Percentiles rank a stretch among this genome's conserved stretches.
Conservation (phyloP, 2,797 vertebrate genomes). For the Psittacula echo region DNA sequence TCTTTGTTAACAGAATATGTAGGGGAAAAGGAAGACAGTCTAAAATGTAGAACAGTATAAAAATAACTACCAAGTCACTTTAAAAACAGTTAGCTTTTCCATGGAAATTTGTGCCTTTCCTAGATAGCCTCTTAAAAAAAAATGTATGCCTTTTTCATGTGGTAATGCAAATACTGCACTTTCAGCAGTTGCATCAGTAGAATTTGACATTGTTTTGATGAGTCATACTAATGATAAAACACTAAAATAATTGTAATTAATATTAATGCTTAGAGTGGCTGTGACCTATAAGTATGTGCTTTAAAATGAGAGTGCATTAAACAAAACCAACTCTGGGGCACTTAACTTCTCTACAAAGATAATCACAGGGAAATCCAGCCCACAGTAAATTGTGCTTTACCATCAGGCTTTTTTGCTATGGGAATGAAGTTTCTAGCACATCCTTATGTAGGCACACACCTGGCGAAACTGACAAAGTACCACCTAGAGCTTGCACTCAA, state of each 20-base stretch:
- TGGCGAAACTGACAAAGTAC: not conserved
- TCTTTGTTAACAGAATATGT: not conserved
- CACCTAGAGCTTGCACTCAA: not conserved
- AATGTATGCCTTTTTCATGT: not conserved
- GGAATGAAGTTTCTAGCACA: not conserved
- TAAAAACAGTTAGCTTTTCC: not conserved
- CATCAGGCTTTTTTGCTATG: not conserved
- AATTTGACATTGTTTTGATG: not conserved
- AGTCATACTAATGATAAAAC: not conserved
- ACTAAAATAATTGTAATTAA: not conserved
- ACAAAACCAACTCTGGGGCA: not conserved
- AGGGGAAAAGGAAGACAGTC: not conserved
- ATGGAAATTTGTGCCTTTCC: not conserved
- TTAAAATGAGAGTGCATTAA: not conserved
- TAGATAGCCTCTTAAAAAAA: not conserved
- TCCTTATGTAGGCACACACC: not conserved
- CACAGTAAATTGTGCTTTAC: not conserved
- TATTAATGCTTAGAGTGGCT: not conserved
- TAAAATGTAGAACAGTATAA: not conserved
- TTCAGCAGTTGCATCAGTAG: not conserved
- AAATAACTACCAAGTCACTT: not conserved
- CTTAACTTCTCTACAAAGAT: not conserved
- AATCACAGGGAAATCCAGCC: not conserved
- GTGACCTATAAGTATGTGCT: not conserved
- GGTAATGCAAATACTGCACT: not conserved